Percentiles rank a stretch among this genome's conserved stretches.
These are phyloP conservation scores for Lycaon pictus DNA, from an alignment of 2,113 vertebrate species.

Conservation along the genomic window DNA sequence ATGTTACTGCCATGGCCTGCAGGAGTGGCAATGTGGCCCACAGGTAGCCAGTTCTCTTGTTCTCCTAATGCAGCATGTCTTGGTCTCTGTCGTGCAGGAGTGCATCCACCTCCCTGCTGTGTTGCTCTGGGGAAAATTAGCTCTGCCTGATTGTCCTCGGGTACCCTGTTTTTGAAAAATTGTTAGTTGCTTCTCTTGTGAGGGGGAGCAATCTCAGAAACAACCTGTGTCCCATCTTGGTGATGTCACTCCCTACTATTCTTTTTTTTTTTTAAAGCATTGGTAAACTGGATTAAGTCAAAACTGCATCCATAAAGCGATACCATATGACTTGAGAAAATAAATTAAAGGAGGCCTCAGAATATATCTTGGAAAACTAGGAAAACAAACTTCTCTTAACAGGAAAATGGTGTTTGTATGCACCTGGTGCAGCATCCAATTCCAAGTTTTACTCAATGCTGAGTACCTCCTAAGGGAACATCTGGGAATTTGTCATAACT, in stretches of 20 bases:
- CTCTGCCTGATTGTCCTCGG: background rate
- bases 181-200: background rate
- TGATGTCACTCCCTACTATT: background rate
- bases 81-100: background rate
- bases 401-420: background rate
- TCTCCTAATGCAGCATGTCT: background rate
- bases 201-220: background rate
- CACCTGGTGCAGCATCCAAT: accelerated
- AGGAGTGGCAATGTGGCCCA: background rate
- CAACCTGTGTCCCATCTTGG: background rate
- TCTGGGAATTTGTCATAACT: background rate
- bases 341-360: background rate
- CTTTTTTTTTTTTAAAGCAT: background rate
- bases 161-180: background rate
- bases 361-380: background rate
- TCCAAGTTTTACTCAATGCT: background rate
- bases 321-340: background rate
- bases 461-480: background rate
- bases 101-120: background rate
- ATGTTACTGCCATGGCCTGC: background rate
- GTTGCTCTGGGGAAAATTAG: background rate
- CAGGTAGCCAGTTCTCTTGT: background rate
- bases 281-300: background rate
- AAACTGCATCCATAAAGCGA: background rate
- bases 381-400: background rate